Evolutionary conservation across 2,113 vertebrate species (phyloP).

Genomic region (Lucifuga dentata): DNA sequence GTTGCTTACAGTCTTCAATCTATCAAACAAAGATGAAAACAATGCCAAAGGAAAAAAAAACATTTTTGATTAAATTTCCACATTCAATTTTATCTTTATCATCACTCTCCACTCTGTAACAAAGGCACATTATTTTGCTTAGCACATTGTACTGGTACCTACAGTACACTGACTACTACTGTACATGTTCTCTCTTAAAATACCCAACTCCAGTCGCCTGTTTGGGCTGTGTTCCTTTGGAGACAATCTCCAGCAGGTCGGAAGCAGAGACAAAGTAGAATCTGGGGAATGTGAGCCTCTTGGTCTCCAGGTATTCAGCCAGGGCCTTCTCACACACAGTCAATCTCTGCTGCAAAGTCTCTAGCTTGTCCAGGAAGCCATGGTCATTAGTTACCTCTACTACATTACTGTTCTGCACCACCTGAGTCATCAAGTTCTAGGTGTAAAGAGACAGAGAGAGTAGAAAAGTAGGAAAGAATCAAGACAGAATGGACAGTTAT

Average conservation of each 20-base stretch:
- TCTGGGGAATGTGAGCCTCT: constrained; percentile 79
- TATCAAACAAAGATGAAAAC: background rate
- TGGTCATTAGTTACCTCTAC: constrained; percentile 81
- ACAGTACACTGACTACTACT: background rate
- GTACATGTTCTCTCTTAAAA: background rate
- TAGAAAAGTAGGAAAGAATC: background rate
- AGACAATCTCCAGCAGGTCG: constrained; percentile 84
- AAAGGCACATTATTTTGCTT: background rate
- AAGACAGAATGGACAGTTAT: background rate
- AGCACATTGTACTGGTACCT: background rate
- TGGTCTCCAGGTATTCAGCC: constrained; percentile 81
- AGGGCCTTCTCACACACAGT: constrained; percentile 83
- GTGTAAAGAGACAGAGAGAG: background rate
- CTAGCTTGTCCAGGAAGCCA: constrained; percentile 81
- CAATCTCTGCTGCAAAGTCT: constrained; percentile 82
- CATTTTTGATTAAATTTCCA: too few species aligned
- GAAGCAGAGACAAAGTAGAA: constrained; percentile 82
- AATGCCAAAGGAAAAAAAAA: background rate
- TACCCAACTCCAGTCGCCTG: constrained; percentile 65
- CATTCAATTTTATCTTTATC: constrained; percentile 14
- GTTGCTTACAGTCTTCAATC: background rate
- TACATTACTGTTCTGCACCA: constrained; percentile 80
- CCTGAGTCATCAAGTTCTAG: constrained; percentile 77
- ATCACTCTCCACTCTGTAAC: background rate
- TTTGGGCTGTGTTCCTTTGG: constrained; percentile 81